Evolutionary conservation across 2,797 vertebrate species (phyloP), one percentile per base, ranked within the genome.

Genomic region (Semaprochilodus insignis): DNA sequence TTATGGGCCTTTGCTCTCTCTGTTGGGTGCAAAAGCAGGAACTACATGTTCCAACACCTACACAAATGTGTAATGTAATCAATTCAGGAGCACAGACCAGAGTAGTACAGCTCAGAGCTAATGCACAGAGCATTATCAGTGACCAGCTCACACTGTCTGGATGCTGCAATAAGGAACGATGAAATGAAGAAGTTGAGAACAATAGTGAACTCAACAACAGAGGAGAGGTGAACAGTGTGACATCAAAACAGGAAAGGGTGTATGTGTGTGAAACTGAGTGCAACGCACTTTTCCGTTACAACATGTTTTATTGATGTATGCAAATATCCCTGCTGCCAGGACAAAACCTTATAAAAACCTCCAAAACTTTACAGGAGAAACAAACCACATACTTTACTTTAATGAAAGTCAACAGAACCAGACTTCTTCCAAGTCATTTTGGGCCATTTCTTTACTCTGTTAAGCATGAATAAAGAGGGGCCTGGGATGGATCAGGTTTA

Each of bases 191-290:
- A 74, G 74, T 69, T 81, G 67, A 88, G 54, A 84, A 87, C 74
- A 82, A 87, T 86, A 70, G 51, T 6, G 81, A 86, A 88, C 82
- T 76, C 31, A 73, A 78, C 77, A 84, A 82, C 77, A 81, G 83
- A 54, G 84, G 72, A 66, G 25, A 79, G 59, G 77, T 83, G 62
- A 85, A 57, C 34, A 15, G 48, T 25, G 71, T 78, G 71, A 73
- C 67, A 86, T 25, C 72, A 81, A 85, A 87, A 87, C 84, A 86
- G 87, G 87, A 88, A 85, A 83, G 87, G 84, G 85, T 78, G 87
- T 86, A 82, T 76, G 51, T 48, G 27, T 52, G 25, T 44, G 54
- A 75, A 19, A 19, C 31, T 75, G 2, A 48, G 65, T 10, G 67
- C 48, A 16, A 65, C 27, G 27, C 19, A 4, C 51, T 44, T 77